Evolutionary conservation across 2,113 vertebrate species (phyloP).

Genomic region (Sylvilagus bachmani): DNA sequence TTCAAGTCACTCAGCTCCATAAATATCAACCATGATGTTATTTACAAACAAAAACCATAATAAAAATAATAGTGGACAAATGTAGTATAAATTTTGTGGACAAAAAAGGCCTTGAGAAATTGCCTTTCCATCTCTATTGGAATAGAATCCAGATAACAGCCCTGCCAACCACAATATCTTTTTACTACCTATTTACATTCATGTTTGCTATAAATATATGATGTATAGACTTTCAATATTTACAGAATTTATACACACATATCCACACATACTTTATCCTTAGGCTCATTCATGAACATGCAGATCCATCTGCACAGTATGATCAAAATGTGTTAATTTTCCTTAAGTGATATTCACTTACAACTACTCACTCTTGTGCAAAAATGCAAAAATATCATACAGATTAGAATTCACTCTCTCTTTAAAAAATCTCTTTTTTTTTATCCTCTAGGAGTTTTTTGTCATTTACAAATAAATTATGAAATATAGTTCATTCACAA

Average conservation of each 20-base stretch:
- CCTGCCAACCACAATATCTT: conserved; percentile 2
- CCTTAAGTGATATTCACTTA: conserved; percentile 39
- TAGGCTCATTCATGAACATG: conserved; percentile 32
- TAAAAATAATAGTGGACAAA: conserved; percentile 47
- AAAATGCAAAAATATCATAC: conserved; percentile 75
- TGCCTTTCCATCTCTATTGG: not conserved
- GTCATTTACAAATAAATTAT: conserved; percentile 89
- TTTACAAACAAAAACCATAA: conserved; percentile 45
- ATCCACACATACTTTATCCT: conserved; percentile 40
- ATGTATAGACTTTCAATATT: conserved; percentile 71
- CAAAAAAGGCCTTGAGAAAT: conserved; percentile 43
- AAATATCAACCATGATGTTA: conserved; percentile 36
- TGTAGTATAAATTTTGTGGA: conserved; percentile 54
- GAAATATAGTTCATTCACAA: conserved; percentile 90
- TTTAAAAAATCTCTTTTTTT: conserved; percentile 72
- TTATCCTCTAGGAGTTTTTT: conserved; percentile 71
- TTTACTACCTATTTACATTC: conserved; percentile 53
- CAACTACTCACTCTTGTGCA: conserved; percentile 66
- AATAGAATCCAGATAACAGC: not conserved
- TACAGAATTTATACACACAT: conserved; percentile 62
- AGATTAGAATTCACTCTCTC: conserved; percentile 69
- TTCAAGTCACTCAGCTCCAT: conserved; percentile 8
- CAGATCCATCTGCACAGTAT: conserved; percentile 49
- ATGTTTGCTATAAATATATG: conserved; percentile 77
- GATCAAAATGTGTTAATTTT: conserved; percentile 58